A percentile compares a stretch with the other conserved stretches of the same genome.
phyloP scores from a whole-genome alignment of 1,140 invertebrate genomes.

The Drosophila hydei region DNA sequence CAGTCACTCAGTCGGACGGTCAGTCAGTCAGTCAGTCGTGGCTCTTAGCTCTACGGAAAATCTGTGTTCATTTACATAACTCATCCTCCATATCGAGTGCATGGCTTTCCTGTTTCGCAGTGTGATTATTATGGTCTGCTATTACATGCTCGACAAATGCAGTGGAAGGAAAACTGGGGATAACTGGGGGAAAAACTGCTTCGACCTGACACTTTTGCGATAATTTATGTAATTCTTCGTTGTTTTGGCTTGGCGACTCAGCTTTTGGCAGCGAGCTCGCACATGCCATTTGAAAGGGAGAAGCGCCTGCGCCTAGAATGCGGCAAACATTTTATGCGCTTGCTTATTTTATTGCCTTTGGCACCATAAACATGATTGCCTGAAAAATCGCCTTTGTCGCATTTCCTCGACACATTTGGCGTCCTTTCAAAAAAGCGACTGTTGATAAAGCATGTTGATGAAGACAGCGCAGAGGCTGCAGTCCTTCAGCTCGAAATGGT shows the following conservation, averaged over 20 bases:
- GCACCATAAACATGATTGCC: conserved; percentile 57
- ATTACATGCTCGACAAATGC: conserved; percentile 68
- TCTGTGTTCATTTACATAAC: conserved; percentile 48
- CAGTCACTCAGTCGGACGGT: neutral
- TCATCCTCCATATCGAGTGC: conserved; percentile 23
- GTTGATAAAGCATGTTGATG: neutral
- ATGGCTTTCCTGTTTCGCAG: conserved; percentile 20
- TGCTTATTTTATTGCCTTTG: conserved; percentile 48
- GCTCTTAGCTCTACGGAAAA: neutral
- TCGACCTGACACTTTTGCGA: conserved; percentile 39
- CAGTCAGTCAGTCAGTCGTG: neutral
- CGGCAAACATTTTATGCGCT: conserved; percentile 58
- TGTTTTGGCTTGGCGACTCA: conserved; percentile 41
- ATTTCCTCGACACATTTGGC: conserved; percentile 72
- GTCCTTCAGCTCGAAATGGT: neutral
- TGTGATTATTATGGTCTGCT: conserved; percentile 68
- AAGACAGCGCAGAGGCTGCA: neutral
- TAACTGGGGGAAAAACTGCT: conserved; percentile 11
- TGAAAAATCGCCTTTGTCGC: conserved; percentile 60
- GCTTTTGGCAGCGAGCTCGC: conserved; percentile 46
- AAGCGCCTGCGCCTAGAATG: conserved; percentile 61
- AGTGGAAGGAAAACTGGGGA: conserved; percentile 58
- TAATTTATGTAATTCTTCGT: conserved; percentile 71
- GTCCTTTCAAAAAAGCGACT: conserved; percentile 39
- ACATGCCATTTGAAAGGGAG: neutral